Base-by-base conservation (phyloP, 2,113 vertebrate genomes). In the Osmerus mordax region DNA sequence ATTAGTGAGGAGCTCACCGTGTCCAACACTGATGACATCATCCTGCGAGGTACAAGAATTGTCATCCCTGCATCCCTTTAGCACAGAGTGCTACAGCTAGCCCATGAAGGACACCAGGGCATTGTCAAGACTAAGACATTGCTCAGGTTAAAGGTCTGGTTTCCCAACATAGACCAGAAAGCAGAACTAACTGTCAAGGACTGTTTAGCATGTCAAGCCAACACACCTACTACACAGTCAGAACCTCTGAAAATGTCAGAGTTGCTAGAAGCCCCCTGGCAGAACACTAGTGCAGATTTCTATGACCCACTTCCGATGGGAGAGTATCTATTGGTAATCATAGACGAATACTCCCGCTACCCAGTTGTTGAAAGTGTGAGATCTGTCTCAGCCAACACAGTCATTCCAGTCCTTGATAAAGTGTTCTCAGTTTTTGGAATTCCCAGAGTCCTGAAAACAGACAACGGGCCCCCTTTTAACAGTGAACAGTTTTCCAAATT, bases 361-460 rank as follows among this genome's bases (percentile, higher is more conserved):
- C 72, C 69, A 41, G 64, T 78, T 3, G 69, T 76, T 0, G 63
- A 82, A 54, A 19, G 68, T 4, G 12, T 79, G 0, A 15, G 11
- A 1, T 71, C 76, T 13, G 67, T 14, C 1, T 73, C 73, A 47
- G 59, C 81, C 0, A 76, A 65, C 12, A 7, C 56, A 51, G 56
- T 64, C 15, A 74, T 76, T 12, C 71, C 56, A 29, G 52, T 72
- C 16, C 21, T 63, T 12, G 79, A 79, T 19, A 73, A 65, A 12
- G 47, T 74, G 1, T 79, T 81, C 18, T 81, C 69, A 2, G 75
- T 73, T 60, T 71, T 79, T 6, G 67, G 74, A 2, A 82, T 84
- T 12, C 75, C 75, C 12, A 19, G 56, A 51, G 13, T 62, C 2
- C 4, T 77, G 1, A 79, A 77, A 47, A 81, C 62, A 8, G 78